Conservation (phyloP, 2,113 vertebrate species). For the Oophaga pumilio region DNA sequence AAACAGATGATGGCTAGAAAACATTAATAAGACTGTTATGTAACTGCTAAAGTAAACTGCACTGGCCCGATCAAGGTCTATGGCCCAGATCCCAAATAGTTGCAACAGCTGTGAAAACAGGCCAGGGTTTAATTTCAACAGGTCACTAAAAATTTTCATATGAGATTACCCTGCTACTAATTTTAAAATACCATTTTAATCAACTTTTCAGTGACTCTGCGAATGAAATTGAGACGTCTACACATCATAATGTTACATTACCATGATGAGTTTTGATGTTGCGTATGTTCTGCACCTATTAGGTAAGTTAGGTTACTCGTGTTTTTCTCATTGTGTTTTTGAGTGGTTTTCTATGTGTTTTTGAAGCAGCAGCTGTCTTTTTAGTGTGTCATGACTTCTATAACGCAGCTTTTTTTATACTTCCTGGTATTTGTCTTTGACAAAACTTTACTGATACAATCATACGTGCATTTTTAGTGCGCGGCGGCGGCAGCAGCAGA, state of each 20-base stretch:
- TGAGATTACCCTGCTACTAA: neutral
- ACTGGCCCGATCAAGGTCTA: slow-evolving; percentile 8
- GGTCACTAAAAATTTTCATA: neutral
- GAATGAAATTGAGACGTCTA: neutral
- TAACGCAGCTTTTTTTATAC: too few relatives aligned
- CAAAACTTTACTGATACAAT: too few relatives aligned
- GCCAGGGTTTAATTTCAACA: neutral
- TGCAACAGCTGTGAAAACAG: slow-evolving; percentile 30
- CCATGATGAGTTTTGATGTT: neutral
- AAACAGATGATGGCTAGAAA: neutral
- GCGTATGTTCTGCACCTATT: too few relatives aligned
- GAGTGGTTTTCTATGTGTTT: too few relatives aligned
- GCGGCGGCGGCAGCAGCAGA: too few relatives aligned
- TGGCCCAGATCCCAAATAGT: neutral
- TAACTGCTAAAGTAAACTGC: slow-evolving; percentile 27
- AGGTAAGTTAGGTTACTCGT: too few relatives aligned
- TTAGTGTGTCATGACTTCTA: too few relatives aligned
- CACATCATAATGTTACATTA: neutral
- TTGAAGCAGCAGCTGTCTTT: too few relatives aligned
- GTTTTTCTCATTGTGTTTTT: too few relatives aligned
- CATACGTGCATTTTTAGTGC: too few relatives aligned
- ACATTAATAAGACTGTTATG: neutral
- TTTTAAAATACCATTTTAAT: slow-evolving; percentile 22
- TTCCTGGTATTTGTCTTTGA: too few relatives aligned
- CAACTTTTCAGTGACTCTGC: neutral